These are phyloP conservation scores for Pygocentrus nattereri DNA, from an alignment of 2,797 vertebrate genomes.

Conservation along the genomic window DNA sequence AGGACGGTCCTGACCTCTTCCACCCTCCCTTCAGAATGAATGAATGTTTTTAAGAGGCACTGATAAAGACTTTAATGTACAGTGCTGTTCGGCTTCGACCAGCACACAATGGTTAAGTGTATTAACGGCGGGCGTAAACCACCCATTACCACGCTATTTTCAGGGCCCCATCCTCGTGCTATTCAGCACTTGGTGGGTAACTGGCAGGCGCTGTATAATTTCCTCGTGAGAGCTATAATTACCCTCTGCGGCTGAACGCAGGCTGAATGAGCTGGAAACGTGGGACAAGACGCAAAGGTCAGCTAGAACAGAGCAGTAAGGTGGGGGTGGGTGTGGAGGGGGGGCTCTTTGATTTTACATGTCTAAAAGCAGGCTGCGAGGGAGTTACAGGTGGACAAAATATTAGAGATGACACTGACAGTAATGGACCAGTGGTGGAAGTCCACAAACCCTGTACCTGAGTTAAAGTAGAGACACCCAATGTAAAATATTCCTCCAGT, in stretches of 20 bases:
- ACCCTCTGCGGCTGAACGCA: slow-evolving; percentile 73
- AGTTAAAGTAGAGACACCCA: too few species aligned
- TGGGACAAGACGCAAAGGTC: slow-evolving; percentile 73
- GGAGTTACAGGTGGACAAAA: slow-evolving; percentile 51
- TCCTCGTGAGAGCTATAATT: slow-evolving; percentile 79
- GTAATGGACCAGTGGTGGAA: too few species aligned
- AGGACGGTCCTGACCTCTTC: not conserved
- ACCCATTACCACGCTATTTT: slow-evolving; percentile 77
- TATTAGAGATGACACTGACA: not conserved
- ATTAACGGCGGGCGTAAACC: slow-evolving; percentile 66
- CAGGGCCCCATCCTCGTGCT: slow-evolving; percentile 73
- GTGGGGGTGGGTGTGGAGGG: too few species aligned
- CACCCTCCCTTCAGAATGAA: slow-evolving; percentile 16
- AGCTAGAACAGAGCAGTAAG: slow-evolving; percentile 55
- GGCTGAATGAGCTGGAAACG: slow-evolving; percentile 74
- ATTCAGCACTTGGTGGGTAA: slow-evolving; percentile 79
- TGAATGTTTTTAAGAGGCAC: slow-evolving; percentile 13
- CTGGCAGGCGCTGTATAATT: slow-evolving; percentile 78
- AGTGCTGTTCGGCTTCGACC: slow-evolving; percentile 29
- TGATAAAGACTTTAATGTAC: slow-evolving; percentile 44
- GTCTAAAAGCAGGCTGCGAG: slow-evolving; percentile 11
- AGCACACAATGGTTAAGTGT: slow-evolving; percentile 41
- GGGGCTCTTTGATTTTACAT: slow-evolving; percentile 24
- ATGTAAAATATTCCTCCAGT: too few species aligned
- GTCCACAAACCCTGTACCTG: too few species aligned